These are phyloP conservation scores for Papilio helenus DNA, from an alignment of 1,140 invertebrate genomes.

Conservation along the genomic window DNA sequence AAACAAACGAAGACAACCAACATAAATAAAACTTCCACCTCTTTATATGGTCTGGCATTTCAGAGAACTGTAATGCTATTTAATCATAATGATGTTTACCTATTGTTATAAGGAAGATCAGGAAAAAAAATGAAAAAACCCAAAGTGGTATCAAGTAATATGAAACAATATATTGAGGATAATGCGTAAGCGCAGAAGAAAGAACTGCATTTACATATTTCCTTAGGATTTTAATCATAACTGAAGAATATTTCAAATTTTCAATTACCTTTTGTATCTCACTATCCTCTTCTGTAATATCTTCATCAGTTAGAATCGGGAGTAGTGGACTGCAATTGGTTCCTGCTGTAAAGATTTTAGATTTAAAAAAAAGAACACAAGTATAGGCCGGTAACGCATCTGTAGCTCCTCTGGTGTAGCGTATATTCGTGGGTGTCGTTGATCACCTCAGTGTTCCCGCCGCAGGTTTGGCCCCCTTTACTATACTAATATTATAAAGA, in stretches of 20 bases:
- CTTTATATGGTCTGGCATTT: background rate
- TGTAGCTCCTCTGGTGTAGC: too few species aligned
- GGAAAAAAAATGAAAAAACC: constrained; percentile 7
- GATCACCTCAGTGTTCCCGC: too few species aligned
- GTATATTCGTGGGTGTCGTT: too few species aligned
- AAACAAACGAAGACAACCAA: background rate
- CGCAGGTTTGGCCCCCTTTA: too few species aligned
- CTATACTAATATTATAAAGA: too few species aligned
- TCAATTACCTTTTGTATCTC: constrained; percentile 60
- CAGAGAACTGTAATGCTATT: background rate
- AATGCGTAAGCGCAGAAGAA: constrained; percentile 1
- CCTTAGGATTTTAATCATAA: background rate
- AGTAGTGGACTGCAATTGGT: constrained; percentile 40
- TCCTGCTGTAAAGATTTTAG: background rate
- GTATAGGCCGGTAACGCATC: too few species aligned
- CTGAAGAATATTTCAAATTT: background rate
- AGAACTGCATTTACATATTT: background rate
- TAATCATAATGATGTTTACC: background rate
- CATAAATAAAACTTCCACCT: background rate
- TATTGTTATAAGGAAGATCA: background rate
- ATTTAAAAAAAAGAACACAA: constrained; percentile 7
- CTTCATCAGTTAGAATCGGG: constrained; percentile 58
- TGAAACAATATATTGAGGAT: background rate
- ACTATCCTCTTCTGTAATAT: constrained; percentile 65
- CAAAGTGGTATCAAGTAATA: background rate